phyloP scores from a whole-genome alignment of 2,797 vertebrate genomes.

The Brachymystax lenok region DNA sequence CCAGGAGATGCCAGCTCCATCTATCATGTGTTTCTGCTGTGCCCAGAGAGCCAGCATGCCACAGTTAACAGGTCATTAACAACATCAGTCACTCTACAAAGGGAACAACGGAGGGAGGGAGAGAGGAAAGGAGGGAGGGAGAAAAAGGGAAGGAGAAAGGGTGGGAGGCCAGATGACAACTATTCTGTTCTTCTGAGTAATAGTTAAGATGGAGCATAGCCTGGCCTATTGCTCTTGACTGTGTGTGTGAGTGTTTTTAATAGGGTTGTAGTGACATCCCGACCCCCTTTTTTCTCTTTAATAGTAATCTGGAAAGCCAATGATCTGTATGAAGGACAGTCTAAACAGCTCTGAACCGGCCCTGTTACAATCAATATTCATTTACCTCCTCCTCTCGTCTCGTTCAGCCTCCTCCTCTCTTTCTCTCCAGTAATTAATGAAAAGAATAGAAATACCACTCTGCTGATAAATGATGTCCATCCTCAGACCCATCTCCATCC shows the following conservation, averaged over 20 bases:
- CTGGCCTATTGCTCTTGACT: background rate
- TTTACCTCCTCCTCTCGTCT: constrained; percentile 46
- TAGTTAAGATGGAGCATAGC: background rate
- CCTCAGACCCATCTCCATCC: constrained; percentile 40
- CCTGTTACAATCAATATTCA: constrained; percentile 77
- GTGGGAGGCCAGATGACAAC: constrained; percentile 13
- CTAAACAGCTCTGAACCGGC: constrained; percentile 59
- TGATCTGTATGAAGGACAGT: constrained; percentile 69
- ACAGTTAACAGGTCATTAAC: constrained; percentile 77
- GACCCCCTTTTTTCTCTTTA: constrained; percentile 75
- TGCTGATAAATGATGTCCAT: constrained; percentile 73
- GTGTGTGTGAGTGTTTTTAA: constrained; percentile 46
- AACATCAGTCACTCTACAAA: constrained; percentile 75
- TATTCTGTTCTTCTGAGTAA: background rate
- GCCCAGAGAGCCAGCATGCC: constrained; percentile 50
- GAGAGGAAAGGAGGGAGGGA: constrained; percentile 13
- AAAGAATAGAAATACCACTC: constrained; percentile 70
- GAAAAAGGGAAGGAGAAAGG: background rate
- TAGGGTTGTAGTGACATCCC: constrained; percentile 66
- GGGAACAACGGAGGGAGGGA: constrained; percentile 27
- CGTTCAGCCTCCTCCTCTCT: constrained; percentile 6
- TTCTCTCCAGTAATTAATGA: constrained; percentile 76
- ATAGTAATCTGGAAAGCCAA: constrained; percentile 74
- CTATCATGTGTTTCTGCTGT: constrained; percentile 76
- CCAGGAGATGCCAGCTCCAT: constrained; percentile 71